Evolutionary conservation across 2,113 vertebrate species (phyloP).

Genomic region (Ellobius talpinus): DNA sequence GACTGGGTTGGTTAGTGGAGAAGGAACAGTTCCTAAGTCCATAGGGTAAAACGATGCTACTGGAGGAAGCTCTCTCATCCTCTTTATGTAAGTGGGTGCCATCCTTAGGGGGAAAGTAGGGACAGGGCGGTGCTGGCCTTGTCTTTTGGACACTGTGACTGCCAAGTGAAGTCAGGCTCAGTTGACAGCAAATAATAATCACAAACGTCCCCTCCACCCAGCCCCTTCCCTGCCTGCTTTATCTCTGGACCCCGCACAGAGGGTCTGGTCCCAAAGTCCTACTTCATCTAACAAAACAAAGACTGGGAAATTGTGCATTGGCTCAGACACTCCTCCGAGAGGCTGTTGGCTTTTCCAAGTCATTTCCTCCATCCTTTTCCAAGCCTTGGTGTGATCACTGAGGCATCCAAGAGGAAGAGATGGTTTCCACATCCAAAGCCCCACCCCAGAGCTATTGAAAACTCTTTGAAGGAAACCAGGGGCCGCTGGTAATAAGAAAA

Average conservation of each 20-base stretch:
- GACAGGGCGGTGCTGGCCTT: background rate
- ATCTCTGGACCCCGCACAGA: background rate
- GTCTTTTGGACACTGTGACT: background rate
- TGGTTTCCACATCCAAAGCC: background rate
- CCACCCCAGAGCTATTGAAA: background rate
- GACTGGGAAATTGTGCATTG: background rate
- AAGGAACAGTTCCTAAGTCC: background rate
- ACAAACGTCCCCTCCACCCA: background rate
- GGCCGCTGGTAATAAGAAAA: background rate
- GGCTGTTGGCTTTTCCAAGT: background rate
- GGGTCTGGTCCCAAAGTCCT: background rate
- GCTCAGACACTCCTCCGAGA: background rate
- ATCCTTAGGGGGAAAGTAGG: background rate
- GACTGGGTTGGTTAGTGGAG: background rate
- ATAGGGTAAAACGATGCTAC: background rate
- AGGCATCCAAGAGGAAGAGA: background rate
- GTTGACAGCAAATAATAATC: background rate
- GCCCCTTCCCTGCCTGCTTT: background rate
- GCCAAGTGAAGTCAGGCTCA: background rate
- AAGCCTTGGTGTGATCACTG: background rate
- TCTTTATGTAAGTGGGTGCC: background rate
- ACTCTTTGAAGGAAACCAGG: background rate
- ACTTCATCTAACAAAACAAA: background rate
- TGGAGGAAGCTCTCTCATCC: background rate
- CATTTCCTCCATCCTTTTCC: slow-evolving; percentile 15